Evolutionary conservation across 1,140 invertebrate genomes (phyloP), one percentile per base, ranked within the genome.

Genomic region (Drosophila mojavensis): DNA sequence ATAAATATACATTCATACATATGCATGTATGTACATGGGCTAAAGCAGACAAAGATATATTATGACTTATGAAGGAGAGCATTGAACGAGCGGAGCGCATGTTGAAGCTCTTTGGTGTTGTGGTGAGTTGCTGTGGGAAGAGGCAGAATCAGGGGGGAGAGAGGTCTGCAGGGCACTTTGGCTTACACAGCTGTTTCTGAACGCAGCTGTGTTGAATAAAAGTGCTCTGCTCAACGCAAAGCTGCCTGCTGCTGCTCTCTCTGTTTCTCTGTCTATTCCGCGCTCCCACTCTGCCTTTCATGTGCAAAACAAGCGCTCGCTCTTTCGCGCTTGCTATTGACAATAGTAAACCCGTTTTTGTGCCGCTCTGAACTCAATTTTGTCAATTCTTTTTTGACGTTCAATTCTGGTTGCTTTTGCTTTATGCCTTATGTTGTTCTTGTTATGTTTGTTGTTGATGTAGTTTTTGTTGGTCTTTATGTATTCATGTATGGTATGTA

Each of bases 321-420:
- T 66, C 63, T 70, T 3, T 50, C 50, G 28, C 41, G 36, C 59
- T 53, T 28, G 48, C 58, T 60, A 39, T 20, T 36, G 20, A 43
- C 56, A 50, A 39, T 68, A 56, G 56, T 43, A 88, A 88, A 86
- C 83, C 72, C 79, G 84, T 86, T 86, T 88, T 56, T 36, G 17
- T 55, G 26, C 53, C 65, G 64, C 56, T 53, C 43, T 86, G 83
- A 86, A 86, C 83, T 88, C 83, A 88, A 83, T 86, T 86, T 86
- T 86, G 83, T 86, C 76, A 89, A 83, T 86, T 86, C 76, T 86
- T 83, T 81, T 82, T 81, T 75, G 58, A 55, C 63, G 68, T 73
- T 71, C 58, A 67, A 79, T 84, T 84, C 75, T 86, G 67, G 60
- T 71, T 36, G 64, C 75, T 60, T 66, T 75, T 82, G 74, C 75